These are phyloP conservation scores for Piscicola geometra DNA, from an alignment of 2,888 invertebrate species.

Conservation along the genomic window DNA sequence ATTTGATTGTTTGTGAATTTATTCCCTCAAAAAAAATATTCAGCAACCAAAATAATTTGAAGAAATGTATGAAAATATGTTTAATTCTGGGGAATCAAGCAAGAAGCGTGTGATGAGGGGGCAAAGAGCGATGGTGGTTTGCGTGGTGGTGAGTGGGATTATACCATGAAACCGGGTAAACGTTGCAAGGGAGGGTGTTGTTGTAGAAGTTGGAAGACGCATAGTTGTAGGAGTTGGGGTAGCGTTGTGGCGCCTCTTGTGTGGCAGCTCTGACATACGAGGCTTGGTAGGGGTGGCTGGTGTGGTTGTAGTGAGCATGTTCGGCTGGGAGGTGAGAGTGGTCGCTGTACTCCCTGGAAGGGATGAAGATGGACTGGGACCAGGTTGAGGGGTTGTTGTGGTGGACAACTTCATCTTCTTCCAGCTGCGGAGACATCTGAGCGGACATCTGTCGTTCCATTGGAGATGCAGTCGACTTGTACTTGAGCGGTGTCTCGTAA, in stretches of 20 bases:
- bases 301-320: neutral
- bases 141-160: neutral
- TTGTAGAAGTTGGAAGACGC: slow-evolving; percentile 1
- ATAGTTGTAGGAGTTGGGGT: neutral
- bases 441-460: neutral
- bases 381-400: neutral
- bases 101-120: neutral
- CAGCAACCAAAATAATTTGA: too few relatives aligned
- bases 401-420: neutral
- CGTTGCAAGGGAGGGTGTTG: neutral
- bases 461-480: neutral
- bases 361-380: slow-evolving; percentile 2
- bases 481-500: neutral
- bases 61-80: too few relatives aligned
- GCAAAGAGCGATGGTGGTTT: neutral
- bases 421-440: neutral
- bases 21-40: too few relatives aligned
- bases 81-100: neutral
- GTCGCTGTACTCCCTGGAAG: neutral
- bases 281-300: neutral
- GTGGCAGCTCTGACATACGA: neutral
- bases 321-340: neutral
- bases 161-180: neutral
- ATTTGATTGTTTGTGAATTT: too few relatives aligned
- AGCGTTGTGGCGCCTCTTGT: neutral